Evolutionary conservation across 2,113 vertebrate species (phyloP).

Genomic region (Hemiprocne comata): DNA sequence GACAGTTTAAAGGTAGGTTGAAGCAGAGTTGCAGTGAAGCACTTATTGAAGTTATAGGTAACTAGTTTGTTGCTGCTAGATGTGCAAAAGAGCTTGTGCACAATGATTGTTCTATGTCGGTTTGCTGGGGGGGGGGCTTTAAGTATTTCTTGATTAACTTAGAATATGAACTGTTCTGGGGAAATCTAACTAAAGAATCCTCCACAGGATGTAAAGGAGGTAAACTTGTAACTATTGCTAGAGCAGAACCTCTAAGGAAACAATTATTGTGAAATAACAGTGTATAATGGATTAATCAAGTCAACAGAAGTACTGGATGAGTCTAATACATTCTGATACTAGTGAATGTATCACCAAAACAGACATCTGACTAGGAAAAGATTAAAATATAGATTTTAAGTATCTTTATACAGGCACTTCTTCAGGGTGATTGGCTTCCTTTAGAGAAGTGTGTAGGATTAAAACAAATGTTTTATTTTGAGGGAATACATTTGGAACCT

Average conservation of each 20-base stretch:
- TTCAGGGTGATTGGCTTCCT: not conserved
- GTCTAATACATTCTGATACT: not conserved
- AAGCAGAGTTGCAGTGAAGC: not conserved
- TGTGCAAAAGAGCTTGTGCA: not conserved
- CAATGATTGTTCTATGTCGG: not conserved
- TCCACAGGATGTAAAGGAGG: no score
- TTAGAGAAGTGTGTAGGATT: not conserved
- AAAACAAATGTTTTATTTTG: not conserved
- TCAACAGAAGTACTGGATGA: not conserved
- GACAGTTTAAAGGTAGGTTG: conserved; percentile 2
- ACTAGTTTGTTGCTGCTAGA: not conserved
- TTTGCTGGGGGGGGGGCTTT: not conserved
- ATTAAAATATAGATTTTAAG: not conserved
- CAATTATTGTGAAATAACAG: not conserved
- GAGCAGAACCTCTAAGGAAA: not conserved
- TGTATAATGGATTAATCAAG: not conserved
- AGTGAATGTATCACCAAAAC: not conserved
- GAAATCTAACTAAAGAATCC: not conserved
- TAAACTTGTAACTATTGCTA: not conserved
- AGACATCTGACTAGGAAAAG: not conserved
- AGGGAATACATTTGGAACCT: not conserved
- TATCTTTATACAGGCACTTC: not conserved
- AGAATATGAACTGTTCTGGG: not conserved
- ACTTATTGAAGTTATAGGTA: not conserved
- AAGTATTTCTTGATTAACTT: not conserved